A percentile compares a stretch with the other conserved stretches of the same genome.
phyloP scores from a whole-genome alignment of 1,140 invertebrate genomes.

The Hetaerina americana region DNA sequence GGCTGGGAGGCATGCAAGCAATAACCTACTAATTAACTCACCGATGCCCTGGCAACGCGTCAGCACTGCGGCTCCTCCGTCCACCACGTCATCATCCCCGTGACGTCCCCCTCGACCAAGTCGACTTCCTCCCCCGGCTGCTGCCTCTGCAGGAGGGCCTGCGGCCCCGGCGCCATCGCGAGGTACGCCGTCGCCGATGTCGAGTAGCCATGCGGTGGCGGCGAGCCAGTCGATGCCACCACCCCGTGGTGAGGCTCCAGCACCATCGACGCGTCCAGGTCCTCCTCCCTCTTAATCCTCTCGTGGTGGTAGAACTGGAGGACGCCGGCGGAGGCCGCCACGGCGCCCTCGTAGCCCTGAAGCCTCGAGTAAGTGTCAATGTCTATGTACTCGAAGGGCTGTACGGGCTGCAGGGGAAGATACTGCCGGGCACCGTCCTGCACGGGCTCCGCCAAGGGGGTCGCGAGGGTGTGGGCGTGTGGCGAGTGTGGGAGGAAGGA shows the following conservation, averaged over 20 bases:
- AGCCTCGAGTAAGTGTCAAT: neutral
- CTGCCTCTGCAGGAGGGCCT: neutral
- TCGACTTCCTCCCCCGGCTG: neutral
- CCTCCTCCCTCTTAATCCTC: neutral
- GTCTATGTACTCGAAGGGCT: neutral
- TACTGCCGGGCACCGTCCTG: neutral
- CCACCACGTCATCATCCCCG: neutral
- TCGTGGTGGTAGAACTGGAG: neutral
- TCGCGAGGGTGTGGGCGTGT: neutral
- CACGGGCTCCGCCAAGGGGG: neutral
- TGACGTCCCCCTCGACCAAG: neutral
- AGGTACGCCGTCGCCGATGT: neutral
- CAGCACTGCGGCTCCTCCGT: neutral
- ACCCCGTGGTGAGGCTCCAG: neutral
- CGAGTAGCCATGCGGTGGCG: neutral
- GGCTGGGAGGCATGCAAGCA: too few relatives aligned
- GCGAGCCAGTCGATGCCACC: neutral
- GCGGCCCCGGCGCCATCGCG: neutral
- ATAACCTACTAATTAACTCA: too few relatives aligned
- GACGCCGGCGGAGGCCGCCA: neutral
- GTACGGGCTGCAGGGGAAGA: neutral
- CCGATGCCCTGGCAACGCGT: too few relatives aligned
- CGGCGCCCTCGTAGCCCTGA: neutral
- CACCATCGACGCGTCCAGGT: neutral
- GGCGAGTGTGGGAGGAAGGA: neutral